phyloP scores from a whole-genome alignment of 2,113 vertebrate genomes.

The Erpornis zantholeuca region DNA sequence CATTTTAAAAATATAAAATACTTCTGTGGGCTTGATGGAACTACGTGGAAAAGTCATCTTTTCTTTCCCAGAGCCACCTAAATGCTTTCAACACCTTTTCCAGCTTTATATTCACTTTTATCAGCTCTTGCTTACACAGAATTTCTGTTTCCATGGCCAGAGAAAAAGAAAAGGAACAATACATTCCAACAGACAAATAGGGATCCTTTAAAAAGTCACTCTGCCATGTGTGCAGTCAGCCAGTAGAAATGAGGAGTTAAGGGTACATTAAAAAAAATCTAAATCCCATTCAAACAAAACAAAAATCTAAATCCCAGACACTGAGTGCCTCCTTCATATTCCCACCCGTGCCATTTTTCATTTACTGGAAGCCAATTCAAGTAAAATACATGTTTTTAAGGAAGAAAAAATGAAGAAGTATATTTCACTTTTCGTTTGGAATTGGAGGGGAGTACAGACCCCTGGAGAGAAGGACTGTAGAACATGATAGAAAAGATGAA shows the following conservation, averaged over 20 bases:
- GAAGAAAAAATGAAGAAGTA: not conserved
- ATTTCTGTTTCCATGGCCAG: conserved; percentile 3
- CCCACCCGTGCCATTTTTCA: conserved; percentile 47
- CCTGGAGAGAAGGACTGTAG: conserved; percentile 58
- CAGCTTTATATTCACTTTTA: conserved; percentile 5
- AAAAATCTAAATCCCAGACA: conserved; percentile 11
- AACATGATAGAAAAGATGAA: conserved; percentile 67
- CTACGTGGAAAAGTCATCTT: not conserved
- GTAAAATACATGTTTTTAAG: conserved; percentile 51
- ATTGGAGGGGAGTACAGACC: conserved; percentile 61
- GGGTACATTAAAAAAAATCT: conserved; percentile 30
- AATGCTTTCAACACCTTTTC: not conserved
- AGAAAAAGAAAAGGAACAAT: conserved; percentile 22
- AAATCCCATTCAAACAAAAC: conserved; percentile 49
- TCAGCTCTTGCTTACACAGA: conserved; percentile 13
- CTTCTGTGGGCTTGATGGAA: not conserved
- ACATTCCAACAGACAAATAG: not conserved
- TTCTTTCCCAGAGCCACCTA: not conserved
- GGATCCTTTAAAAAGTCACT: conserved; percentile 11
- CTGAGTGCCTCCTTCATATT: not conserved
- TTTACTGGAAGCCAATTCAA: conserved; percentile 48
- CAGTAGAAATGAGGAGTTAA: not conserved
- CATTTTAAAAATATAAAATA: not conserved
- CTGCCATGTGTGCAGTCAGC: not conserved
- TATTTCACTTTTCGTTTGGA: conserved; percentile 52